These are phyloP conservation scores for Kryptopterus vitreolus DNA, from an alignment of 2,797 vertebrate species.

Conservation along the genomic window DNA sequence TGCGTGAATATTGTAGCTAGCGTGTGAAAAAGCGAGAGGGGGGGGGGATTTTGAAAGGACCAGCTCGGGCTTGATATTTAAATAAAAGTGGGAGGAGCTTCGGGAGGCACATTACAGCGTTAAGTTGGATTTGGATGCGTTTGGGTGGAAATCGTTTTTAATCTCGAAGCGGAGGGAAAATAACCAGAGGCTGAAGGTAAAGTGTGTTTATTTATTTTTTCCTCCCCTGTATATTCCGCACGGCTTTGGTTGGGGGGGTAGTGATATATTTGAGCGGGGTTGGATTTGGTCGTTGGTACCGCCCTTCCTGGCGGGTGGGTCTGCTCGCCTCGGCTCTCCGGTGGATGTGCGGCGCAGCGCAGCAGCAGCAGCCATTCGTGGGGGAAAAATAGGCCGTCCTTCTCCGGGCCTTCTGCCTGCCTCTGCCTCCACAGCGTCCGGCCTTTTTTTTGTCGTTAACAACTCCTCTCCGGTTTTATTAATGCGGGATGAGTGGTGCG, in stretches of 20 bases:
- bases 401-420: conserved; percentile 73
- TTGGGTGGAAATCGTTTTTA: conserved; percentile 59
- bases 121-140: conserved; percentile 71
- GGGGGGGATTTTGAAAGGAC: neutral
- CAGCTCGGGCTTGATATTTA: conserved; percentile 73
- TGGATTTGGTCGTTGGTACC: conserved; percentile 68
- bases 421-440: conserved; percentile 80
- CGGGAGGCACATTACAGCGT: conserved; percentile 58
- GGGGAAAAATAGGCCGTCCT: conserved; percentile 95
- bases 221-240: too few relatives aligned
- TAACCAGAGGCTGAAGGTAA: conserved; percentile 15
- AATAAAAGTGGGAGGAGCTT: conserved; percentile 81
- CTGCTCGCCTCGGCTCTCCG: conserved; percentile 78
- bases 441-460: conserved; percentile 83
- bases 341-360: conserved; percentile 77
- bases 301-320: conserved; percentile 84
- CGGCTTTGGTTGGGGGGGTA: neutral
- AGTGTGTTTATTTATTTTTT: conserved; percentile 54
- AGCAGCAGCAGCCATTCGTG: conserved; percentile 85
- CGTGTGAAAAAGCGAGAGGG: conserved; percentile 44
- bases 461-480: conserved; percentile 90
- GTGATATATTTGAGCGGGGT: conserved; percentile 51
- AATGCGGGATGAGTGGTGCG: conserved; percentile 99
- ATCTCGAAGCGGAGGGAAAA: conserved; percentile 7
- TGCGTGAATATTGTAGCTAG: neutral